A percentile compares a stretch with the other conserved stretches of the same genome.
phyloP scores from a whole-genome alignment of 2,888 invertebrate species.

The Ditula angustiorana region DNA sequence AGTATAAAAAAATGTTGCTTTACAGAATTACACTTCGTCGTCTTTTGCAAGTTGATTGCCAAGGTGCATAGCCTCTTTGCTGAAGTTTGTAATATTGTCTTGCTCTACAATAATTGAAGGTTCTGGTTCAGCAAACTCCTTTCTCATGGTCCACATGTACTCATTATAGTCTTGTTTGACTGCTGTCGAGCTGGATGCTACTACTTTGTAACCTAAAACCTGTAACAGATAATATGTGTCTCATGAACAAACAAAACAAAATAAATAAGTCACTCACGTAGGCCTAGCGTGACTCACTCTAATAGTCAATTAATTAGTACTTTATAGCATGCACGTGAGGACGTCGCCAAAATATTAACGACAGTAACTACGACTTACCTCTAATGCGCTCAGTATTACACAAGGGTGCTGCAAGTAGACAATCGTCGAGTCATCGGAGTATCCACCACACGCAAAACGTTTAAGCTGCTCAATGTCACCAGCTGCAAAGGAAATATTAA shows the following conservation, averaged over 20 bases:
- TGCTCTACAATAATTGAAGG: slow-evolving; percentile 87
- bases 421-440: slow-evolving; percentile 93
- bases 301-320: not conserved
- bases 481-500: slow-evolving; percentile 75
- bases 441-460: slow-evolving; percentile 93
- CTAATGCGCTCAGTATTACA: slow-evolving; percentile 93
- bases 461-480: slow-evolving; percentile 93
- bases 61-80: slow-evolving; percentile 84
- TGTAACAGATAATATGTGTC: slow-evolving; percentile 57
- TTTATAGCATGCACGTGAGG: not conserved
- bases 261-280: not conserved
- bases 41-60: slow-evolving; percentile 75
- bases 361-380: slow-evolving; percentile 75
- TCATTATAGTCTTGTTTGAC: slow-evolving; percentile 96
- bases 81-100: slow-evolving; percentile 87
- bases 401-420: slow-evolving; percentile 95
- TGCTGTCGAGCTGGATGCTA: slow-evolving; percentile 93
- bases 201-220: slow-evolving; percentile 95
- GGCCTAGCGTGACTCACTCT: slow-evolving; percentile 10
- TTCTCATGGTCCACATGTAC: slow-evolving; percentile 97
- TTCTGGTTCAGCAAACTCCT: slow-evolving; percentile 94
- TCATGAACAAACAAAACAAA: not conserved
- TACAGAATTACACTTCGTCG: slow-evolving; percentile 72
- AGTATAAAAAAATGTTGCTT: slow-evolving; percentile 33
- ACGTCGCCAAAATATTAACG: not conserved